Evolutionary conservation across 2,888 invertebrate species (phyloP).

Genomic region (Chromoteleia sp.): DNA sequence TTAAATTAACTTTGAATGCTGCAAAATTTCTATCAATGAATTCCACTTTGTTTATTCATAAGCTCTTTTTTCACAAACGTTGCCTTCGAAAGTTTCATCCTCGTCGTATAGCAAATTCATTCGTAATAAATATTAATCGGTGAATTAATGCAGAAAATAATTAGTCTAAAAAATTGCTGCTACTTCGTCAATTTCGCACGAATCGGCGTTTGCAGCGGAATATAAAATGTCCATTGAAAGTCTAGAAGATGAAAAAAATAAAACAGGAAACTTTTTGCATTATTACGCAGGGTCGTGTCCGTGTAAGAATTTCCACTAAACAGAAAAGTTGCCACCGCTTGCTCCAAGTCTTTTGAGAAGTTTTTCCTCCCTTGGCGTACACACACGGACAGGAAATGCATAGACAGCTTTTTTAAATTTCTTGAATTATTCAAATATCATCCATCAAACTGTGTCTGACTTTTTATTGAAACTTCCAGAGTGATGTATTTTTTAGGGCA

Average conservation of each 20-base stretch:
- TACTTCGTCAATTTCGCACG: not conserved
- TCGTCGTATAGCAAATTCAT: too few relatives aligned
- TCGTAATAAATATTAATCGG: too few relatives aligned
- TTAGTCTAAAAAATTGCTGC: not conserved
- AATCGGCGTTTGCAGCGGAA: not conserved
- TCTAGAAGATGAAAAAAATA: not conserved
- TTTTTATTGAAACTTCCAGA: slow-evolving; percentile 5
- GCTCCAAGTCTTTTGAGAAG: slow-evolving; percentile 22
- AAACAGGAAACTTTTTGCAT: slow-evolving; percentile 20
- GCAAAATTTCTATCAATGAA: not conserved
- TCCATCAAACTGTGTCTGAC: slow-evolving; percentile 32
- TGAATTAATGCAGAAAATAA: not conserved
- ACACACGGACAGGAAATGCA: slow-evolving; percentile 18
- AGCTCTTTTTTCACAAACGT: not conserved
- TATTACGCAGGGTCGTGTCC: slow-evolving; percentile 16
- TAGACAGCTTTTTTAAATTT: slow-evolving; percentile 35
- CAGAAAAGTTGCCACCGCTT: slow-evolving; percentile 39
- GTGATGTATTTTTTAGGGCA: slow-evolving; percentile 13
- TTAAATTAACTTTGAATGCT: slow-evolving; percentile 73
- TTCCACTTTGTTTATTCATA: not conserved
- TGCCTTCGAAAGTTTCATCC: not conserved
- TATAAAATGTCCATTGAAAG: slow-evolving; percentile 22
- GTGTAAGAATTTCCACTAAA: slow-evolving; percentile 38
- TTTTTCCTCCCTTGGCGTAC: slow-evolving; percentile 6
- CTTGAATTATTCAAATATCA: slow-evolving; percentile 45